Evolutionary conservation across 2,888 invertebrate species (phyloP).

Genomic region (Carabus problematicus): DNA sequence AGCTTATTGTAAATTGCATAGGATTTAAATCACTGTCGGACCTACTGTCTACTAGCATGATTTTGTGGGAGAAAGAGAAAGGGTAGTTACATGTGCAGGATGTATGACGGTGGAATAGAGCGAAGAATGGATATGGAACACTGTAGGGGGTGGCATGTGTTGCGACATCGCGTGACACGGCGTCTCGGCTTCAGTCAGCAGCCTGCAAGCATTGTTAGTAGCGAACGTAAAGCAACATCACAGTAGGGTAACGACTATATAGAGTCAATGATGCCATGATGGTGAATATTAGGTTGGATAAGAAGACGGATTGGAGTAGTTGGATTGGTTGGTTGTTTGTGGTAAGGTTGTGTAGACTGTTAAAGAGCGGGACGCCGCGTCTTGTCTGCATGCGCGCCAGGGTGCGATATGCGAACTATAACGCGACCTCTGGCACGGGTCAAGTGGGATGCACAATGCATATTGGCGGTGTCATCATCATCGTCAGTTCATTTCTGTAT

Average conservation of each 20-base stretch:
- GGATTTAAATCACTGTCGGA: too few species aligned
- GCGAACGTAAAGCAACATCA: not conserved
- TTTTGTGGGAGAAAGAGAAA: not conserved
- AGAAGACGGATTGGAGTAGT: conserved; percentile 16
- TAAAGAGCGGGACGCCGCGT: conserved; percentile 41
- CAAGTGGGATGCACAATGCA: conserved; percentile 42
- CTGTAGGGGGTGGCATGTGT: too few species aligned
- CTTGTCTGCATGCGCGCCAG: conserved; percentile 37
- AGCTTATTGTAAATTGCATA: not conserved
- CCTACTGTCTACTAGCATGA: too few species aligned
- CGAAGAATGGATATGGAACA: not conserved
- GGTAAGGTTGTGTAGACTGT: conserved; percentile 37
- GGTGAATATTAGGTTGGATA: conserved; percentile 19
- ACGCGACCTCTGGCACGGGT: conserved; percentile 41
- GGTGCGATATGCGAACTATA: conserved; percentile 22
- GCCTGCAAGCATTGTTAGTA: conserved; percentile 11
- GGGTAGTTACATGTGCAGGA: conserved; percentile 3
- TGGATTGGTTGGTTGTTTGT: conserved; percentile 17
- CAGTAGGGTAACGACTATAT: not conserved
- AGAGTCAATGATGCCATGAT: conserved; percentile 1
- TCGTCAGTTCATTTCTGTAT: too few species aligned
- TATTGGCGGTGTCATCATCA: conserved; percentile 23
- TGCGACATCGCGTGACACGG: not conserved
- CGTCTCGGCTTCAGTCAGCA: conserved; percentile 7
- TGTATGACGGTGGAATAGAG: not conserved